Conservation (phyloP, 2,113 vertebrate genomes). For the Stigmatopora nigra region DNA sequence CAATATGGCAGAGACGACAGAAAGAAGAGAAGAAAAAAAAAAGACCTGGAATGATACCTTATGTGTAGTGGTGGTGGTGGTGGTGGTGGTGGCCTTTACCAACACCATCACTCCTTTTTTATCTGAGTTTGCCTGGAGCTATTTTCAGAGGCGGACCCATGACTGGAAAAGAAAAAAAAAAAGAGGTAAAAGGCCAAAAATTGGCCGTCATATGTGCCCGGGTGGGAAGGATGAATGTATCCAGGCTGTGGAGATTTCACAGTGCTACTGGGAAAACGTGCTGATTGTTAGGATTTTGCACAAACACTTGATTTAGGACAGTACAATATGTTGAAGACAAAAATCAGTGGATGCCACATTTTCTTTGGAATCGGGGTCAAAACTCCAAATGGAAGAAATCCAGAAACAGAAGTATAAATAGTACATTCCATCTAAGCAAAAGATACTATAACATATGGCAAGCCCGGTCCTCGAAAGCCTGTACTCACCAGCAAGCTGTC, state of each 20-base stretch:
- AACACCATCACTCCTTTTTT: not conserved
- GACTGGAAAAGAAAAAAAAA: conserved; percentile 20
- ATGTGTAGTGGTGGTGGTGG: not conserved
- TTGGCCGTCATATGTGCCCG: conserved; percentile 33
- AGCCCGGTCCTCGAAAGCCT: no score
- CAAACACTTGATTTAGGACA: not conserved
- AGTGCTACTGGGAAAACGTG: not conserved
- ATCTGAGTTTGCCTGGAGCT: conserved; percentile 12
- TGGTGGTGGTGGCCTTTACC: conserved; percentile 9
- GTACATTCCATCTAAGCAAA: no score
- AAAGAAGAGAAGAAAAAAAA: not conserved
- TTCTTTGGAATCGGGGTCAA: not conserved
- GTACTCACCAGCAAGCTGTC: no score
- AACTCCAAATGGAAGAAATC: no score
- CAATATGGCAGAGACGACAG: conserved; percentile 37
- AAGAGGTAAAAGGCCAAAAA: conserved; percentile 38
- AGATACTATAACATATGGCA: no score
- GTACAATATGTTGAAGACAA: not conserved
- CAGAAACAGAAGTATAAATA: no score
- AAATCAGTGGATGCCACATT: not conserved
- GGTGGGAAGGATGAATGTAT: conserved; percentile 51
- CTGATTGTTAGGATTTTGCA: not conserved
- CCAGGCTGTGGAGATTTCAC: conserved; percentile 14
- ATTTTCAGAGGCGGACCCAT: conserved; percentile 43
- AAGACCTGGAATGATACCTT: not conserved